These are phyloP conservation scores for Balearica regulorum DNA, from an alignment of 2,797 vertebrate genomes.

Conservation along the genomic window DNA sequence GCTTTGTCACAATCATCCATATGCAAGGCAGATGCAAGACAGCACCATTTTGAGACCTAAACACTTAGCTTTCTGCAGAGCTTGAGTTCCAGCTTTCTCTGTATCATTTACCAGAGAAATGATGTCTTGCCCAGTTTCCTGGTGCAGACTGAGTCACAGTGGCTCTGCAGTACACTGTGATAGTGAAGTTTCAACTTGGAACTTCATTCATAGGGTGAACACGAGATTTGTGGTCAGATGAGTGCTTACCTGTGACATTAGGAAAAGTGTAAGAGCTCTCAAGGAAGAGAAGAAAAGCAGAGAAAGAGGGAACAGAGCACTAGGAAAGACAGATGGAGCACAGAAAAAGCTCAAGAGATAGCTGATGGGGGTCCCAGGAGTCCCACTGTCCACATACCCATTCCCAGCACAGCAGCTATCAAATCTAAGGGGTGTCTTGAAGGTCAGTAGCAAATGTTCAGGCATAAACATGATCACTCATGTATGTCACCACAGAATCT, in stretches of 20 bases:
- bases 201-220: background rate
- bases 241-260: background rate
- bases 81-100: background rate
- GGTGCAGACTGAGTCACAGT: background rate
- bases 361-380: background rate
- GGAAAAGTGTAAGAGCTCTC: background rate
- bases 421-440: background rate
- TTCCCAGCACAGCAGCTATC: background rate
- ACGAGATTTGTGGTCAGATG: background rate
- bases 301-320: background rate
- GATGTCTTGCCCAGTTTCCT: background rate
- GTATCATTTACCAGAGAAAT: background rate
- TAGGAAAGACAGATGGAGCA: background rate
- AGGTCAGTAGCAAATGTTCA: background rate
- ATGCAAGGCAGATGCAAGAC: background rate
- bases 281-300: background rate
- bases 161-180: background rate
- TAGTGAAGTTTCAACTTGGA: background rate
- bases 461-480: too few species aligned
- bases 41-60: background rate
- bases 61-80: background rate
- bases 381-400: background rate
- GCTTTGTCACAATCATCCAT: background rate
- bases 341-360: background rate
- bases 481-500: background rate